phyloP scores from a whole-genome alignment of 2,888 invertebrate genomes.

The Atethmia centrago region DNA sequence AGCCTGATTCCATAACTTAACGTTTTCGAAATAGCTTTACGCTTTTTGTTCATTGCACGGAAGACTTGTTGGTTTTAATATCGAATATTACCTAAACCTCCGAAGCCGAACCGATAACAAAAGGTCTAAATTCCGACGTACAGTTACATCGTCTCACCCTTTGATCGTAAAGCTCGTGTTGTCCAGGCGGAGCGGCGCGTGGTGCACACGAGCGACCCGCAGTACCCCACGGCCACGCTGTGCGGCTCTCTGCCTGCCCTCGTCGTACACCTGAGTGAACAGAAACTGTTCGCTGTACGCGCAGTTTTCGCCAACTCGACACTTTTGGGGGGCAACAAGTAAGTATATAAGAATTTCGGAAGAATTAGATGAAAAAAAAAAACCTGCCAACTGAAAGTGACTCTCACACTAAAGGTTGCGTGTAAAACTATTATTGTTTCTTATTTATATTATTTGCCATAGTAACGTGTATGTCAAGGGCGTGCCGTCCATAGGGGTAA shows the following conservation, averaged over 20 bases:
- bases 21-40: no score
- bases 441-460: background rate
- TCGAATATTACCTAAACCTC: background rate
- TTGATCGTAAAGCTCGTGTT: background rate
- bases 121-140: background rate
- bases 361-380: background rate
- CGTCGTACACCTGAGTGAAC: slow-evolving; percentile 97
- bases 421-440: background rate
- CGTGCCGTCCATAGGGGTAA: no score
- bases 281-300: slow-evolving; percentile 92
- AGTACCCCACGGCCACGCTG: slow-evolving; percentile 95
- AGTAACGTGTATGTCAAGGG: no score
- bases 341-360: background rate
- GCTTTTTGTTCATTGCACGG: no score
- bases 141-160: no score
- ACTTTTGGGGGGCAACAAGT: slow-evolving; percentile 19
- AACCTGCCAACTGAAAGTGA: no score
- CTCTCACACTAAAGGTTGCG: no score
- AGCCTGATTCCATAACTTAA: no score
- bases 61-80: no score
- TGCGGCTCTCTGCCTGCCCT: slow-evolving; percentile 96
- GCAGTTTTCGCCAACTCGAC: slow-evolving; percentile 69
- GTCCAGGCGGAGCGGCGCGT: slow-evolving; percentile 94
- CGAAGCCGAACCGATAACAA: no score
- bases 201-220: slow-evolving; percentile 95